Evolutionary conservation across 2,888 invertebrate species (phyloP).

Genomic region (Fragum whitleyi): DNA sequence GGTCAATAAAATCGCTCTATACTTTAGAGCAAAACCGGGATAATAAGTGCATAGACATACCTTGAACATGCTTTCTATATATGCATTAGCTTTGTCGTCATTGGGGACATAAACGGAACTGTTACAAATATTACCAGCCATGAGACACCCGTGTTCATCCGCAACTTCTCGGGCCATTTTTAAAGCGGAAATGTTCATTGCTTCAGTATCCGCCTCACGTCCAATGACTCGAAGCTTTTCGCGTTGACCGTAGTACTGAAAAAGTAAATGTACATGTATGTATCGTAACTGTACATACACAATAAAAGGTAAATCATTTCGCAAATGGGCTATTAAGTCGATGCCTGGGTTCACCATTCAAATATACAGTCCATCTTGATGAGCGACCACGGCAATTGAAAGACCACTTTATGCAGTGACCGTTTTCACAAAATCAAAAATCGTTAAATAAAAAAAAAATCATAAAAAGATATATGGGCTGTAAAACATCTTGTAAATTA

Average conservation of each 20-base stretch:
- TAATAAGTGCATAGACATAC: no score
- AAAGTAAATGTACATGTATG: not conserved
- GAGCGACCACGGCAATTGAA: no score
- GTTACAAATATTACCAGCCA: constrained; percentile 84
- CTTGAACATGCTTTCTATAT: constrained; percentile 13
- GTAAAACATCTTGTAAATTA: no score
- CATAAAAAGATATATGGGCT: no score
- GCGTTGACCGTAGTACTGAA: constrained; percentile 83
- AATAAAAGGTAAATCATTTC: not conserved
- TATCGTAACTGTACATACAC: not conserved
- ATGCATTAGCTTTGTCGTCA: constrained; percentile 48
- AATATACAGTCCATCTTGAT: not conserved
- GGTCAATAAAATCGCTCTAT: no score
- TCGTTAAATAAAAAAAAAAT: no score
- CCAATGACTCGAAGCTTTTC: constrained; percentile 80
- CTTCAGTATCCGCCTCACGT: constrained; percentile 79
- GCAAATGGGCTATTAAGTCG: not conserved
- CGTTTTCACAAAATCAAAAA: no score
- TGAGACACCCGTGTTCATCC: constrained; percentile 78
- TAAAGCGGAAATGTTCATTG: constrained; percentile 78
- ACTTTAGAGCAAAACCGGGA: no score
- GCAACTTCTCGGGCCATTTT: constrained; percentile 82
- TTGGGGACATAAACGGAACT: constrained; percentile 75
- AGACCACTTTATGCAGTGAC: no score
- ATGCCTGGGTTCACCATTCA: not conserved